phyloP scores from a whole-genome alignment of 2,888 invertebrate species.

The Argynnis bischoffii region DNA sequence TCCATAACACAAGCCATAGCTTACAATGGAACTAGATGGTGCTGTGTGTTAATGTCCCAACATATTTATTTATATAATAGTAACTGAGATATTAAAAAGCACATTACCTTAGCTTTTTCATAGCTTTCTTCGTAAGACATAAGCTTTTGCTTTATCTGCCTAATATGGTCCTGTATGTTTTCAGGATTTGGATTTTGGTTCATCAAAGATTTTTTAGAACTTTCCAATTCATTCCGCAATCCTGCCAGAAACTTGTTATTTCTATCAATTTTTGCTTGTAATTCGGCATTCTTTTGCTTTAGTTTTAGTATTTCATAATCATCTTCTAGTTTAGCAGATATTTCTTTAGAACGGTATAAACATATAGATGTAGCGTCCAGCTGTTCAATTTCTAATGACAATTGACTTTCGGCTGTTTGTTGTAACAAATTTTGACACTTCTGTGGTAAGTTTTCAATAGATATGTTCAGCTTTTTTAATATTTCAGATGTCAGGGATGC shows the following conservation, averaged over 20 bases:
- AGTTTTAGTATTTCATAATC: slow-evolving; percentile 68
- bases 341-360: slow-evolving; percentile 53
- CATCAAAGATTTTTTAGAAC: slow-evolving; percentile 54
- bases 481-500: slow-evolving; percentile 57
- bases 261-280: slow-evolving; percentile 65
- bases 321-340: slow-evolving; percentile 55
- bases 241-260: slow-evolving; percentile 61
- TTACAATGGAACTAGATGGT: too few relatives aligned
- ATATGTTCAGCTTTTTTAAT: slow-evolving; percentile 59
- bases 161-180: slow-evolving; percentile 62
- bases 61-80: too few relatives aligned
- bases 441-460: slow-evolving; percentile 61
- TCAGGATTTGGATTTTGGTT: slow-evolving; percentile 60
- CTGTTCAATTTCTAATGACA: slow-evolving; percentile 48
- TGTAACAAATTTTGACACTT: slow-evolving; percentile 60
- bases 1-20: too few relatives aligned
- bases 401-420: slow-evolving; percentile 51
- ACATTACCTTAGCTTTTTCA: slow-evolving; percentile 62
- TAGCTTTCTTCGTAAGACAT: slow-evolving; percentile 68
- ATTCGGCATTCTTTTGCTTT: slow-evolving; percentile 60
- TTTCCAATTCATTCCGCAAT: slow-evolving; percentile 58
- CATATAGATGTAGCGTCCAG: slow-evolving; percentile 62
- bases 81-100: neutral
- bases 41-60: too few relatives aligned
- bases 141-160: slow-evolving; percentile 67